phyloP scores from a whole-genome alignment of 2,797 vertebrate species.

The Gallinago nigripennis region DNA sequence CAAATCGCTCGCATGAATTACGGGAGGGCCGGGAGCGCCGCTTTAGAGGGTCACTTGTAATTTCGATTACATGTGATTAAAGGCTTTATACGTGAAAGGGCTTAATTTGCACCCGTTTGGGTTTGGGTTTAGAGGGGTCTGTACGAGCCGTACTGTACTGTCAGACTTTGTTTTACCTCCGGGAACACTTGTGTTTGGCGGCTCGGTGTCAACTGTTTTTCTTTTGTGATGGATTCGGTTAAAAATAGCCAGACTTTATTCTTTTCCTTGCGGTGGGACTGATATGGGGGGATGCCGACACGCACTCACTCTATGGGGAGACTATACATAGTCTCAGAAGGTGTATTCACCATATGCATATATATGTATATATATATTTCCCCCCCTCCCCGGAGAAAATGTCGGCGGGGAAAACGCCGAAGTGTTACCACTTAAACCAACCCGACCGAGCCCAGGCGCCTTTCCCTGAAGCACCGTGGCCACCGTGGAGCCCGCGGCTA shows the following conservation, averaged over 20 bases:
- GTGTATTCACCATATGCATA: rapidly evolving
- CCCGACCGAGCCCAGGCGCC: background rate
- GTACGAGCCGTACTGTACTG: background rate
- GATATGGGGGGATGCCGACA: background rate
- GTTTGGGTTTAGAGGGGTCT: background rate
- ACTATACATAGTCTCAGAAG: background rate
- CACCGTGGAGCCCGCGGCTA: background rate
- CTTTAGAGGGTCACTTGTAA: slow-evolving; percentile 33
- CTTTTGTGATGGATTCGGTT: background rate
- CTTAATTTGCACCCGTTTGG: background rate
- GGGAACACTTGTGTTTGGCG: background rate
- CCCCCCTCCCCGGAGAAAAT: background rate
- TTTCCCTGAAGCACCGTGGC: background rate
- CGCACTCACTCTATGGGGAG: background rate
- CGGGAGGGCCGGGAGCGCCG: background rate
- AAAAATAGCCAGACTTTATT: background rate
- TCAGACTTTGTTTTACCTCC: slow-evolving; percentile 24
- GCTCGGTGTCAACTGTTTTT: background rate
- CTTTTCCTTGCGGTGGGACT: background rate
- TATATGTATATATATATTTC: background rate
- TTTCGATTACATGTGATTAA: slow-evolving; percentile 25
- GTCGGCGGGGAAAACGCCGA: background rate
- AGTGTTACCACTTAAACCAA: background rate
- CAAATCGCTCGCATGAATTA: slow-evolving; percentile 14
- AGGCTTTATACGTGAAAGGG: slow-evolving; percentile 13